phyloP scores from a whole-genome alignment of 2,113 vertebrate species.

The Rhynchomys soricoides region DNA sequence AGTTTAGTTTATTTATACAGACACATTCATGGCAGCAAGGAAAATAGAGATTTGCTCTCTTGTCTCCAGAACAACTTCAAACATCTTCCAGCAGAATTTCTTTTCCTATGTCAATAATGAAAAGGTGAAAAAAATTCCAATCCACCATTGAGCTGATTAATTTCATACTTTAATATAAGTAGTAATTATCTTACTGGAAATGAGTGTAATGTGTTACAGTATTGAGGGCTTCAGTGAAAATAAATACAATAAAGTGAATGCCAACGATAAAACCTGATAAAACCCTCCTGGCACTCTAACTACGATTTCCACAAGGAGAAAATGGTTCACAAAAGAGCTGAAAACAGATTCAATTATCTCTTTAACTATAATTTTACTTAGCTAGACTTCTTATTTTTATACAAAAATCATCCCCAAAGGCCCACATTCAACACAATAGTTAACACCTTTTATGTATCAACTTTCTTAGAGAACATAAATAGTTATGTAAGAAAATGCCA shows the following conservation, averaged over 20 bases:
- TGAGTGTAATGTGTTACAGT: neutral
- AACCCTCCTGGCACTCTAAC: conserved; percentile 18
- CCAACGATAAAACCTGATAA: conserved; percentile 48
- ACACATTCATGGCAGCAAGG: neutral
- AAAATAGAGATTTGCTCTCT: neutral
- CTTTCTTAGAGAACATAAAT: conserved; percentile 50
- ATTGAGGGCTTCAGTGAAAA: conserved; percentile 34
- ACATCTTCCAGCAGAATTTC: neutral
- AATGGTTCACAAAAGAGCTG: conserved; percentile 11
- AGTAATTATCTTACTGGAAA: conserved; percentile 42
- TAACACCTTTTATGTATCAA: neutral
- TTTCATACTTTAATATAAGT: conserved; percentile 49
- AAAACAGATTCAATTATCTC: conserved; percentile 43
- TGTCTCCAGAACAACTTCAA: neutral
- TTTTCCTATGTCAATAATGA: neutral
- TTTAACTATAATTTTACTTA: conserved; percentile 52
- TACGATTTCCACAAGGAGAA: neutral
- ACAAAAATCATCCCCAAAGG: conserved; percentile 35
- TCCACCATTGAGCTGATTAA: neutral
- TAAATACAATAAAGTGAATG: conserved; percentile 49
- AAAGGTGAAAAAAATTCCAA: conserved; percentile 4
- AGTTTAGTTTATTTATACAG: conserved; percentile 26
- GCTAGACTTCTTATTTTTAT: conserved; percentile 42
- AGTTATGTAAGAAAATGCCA: neutral
- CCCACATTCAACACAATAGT: neutral